Percentiles rank a stretch among this genome's conserved stretches.
These are phyloP conservation scores for Calyptommatus sinebrachiatus DNA, from an alignment of 2,113 vertebrate genomes.

Conservation along the genomic window DNA sequence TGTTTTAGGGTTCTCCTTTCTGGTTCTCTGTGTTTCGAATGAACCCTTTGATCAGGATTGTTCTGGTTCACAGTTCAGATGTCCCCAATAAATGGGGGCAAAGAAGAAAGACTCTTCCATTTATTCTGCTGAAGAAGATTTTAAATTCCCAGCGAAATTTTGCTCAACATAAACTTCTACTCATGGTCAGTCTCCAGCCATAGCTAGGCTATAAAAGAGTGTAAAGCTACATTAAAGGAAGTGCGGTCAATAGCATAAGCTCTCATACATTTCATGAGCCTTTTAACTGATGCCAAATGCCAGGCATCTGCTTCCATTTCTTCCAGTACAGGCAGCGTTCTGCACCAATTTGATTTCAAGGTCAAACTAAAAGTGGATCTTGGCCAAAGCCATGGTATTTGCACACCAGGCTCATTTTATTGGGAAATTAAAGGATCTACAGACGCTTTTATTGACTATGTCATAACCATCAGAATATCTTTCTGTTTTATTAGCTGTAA, in stretches of 20 bases:
- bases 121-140: background rate
- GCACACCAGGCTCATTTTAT: background rate
- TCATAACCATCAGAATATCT: background rate
- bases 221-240: background rate
- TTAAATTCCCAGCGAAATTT: background rate
- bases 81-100: background rate
- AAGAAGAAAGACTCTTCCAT: background rate
- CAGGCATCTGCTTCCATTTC: background rate
- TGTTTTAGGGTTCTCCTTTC: too few species aligned
- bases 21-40: too few species aligned
- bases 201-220: background rate
- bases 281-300: constrained; percentile 17
- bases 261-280: background rate
- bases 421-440: background rate
- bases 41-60: too few species aligned
- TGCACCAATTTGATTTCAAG: background rate
- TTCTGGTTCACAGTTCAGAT: background rate
- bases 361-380: background rate
- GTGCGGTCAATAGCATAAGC: constrained; percentile 1
- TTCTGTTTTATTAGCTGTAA: background rate
- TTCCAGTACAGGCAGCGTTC: background rate
- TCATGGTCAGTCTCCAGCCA: background rate
- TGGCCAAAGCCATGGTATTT: background rate
- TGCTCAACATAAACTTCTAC: background rate
- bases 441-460: background rate